Evolutionary conservation across 35 echinoderm and acorn worm species (phyloP), one percentile per base, ranked within the genome.

Genomic region (Ophioderma brevispina): DNA sequence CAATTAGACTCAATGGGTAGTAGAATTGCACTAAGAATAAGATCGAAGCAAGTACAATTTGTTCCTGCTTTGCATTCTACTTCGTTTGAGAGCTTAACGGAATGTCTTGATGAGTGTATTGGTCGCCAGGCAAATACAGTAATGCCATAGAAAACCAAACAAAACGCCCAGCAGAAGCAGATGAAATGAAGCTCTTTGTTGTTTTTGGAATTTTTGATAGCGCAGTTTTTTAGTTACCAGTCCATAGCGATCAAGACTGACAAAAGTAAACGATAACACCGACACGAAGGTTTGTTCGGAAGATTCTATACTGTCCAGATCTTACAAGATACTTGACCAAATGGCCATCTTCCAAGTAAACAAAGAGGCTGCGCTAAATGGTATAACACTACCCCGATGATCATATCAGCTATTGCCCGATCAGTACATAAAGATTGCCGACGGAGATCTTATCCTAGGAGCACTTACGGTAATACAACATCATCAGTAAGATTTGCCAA

Each of bases 221-320:
- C 64, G 34, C 4, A 90, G 39, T 36, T 91, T 91, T 59, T 91
- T 86, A 36, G 78, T 90, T 23, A 95, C 93, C 78, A 95, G 41
- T 84, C 93, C 86, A 55, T 87, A 95, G 40, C 93, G 89, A 87
- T 95, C 93, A 31, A 95, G 34, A 52, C 93, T 95, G 25, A 95
- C 91, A 31, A 91, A 35, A 33, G 85, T 36, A 36, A 95, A 82
- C 3, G 89, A 40, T 37, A 86, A 39, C 6, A 95, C 88, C 19
- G 93, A 91, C 79, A 87, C 78, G 79, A 33, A 88, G n/a, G 88
- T 87, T n/a, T n/a, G n/a, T 32, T 25, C 33, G 18, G 77, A 39
- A 31, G 63, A 95, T 36, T 95, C 93, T 13, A 95, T 18, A 86
- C 52, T 2, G 52, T 81, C 88, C 89, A 95, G 0, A 87, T 14